Evolutionary conservation across 2,797 vertebrate species (phyloP), one percentile per base, ranked within the genome.

Genomic region (Heliangelus exortis): DNA sequence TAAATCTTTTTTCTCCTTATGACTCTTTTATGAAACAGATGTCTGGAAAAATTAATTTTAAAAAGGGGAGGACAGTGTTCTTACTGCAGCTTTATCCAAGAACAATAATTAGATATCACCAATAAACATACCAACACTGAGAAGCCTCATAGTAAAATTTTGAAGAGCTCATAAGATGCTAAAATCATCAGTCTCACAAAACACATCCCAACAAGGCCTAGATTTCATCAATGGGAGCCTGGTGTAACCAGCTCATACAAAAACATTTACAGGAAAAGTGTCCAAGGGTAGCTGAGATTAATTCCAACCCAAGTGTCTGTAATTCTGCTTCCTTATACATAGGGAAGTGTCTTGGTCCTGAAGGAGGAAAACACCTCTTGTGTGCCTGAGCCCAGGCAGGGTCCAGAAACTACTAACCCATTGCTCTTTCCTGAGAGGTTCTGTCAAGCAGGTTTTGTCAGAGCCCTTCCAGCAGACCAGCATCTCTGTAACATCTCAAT

Each of bases 11-110:
- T 77, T 58, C 22, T 94, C 43, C 65, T 76, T 73, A 68, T 4
- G 15, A 76, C 33, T 41, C 23, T 82, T 85, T 74, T 48, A 76
- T 45, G 65, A 75, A 88, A 50, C 51, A 94, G 62, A 59, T 47
- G 17, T 59, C 53, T 82, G 34, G 11, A 87, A 26, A 91, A 93
- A 87, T 85, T 67, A 89, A 77, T 89, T 95, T 94, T 91, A 94
- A 3, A 78, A 89, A 86, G 80, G 33, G 31, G 59, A 73, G 39
- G 74, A 65, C 58, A 54, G 33, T 55, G 29, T 65, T 89, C 72
- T 84, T 77, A 51, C 25, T 41, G 29, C 47, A 74, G 29, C 34
- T 90, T 87, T 93, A 81, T 92, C 55, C 65, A 41, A 87, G 85
- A 85, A 50, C 22, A 87, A 84, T 45, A 65, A 53, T 68, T 68